These are phyloP conservation scores for Tragelaphus buxtoni DNA, from an alignment of 2,113 vertebrate genomes.

Conservation along the genomic window DNA sequence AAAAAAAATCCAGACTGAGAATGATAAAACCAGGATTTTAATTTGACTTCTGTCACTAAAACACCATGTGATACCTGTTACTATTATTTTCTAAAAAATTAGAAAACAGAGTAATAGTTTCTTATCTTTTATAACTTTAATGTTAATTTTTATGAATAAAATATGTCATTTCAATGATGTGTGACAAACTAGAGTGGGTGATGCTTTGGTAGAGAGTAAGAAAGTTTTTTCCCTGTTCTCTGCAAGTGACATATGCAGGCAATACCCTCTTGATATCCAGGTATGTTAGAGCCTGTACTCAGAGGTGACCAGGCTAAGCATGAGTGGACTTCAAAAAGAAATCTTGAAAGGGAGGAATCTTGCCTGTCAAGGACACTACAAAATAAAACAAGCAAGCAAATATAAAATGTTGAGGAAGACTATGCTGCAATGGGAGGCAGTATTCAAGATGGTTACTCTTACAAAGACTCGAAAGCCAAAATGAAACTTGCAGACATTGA, in stretches of 20 bases:
- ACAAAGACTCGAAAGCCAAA: neutral
- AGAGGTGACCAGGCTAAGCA: neutral
- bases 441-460: neutral
- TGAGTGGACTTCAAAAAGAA: neutral
- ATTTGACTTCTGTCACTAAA: neutral
- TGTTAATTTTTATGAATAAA: neutral
- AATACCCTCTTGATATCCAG: neutral
- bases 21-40: neutral
- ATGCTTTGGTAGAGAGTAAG: neutral
- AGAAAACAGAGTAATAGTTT: neutral
- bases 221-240: neutral
- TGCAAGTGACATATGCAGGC: neutral
- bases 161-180: neutral
- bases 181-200: neutral
- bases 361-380: neutral
- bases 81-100: neutral
- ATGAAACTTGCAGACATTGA: neutral
- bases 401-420: neutral
- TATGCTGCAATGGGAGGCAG: neutral
- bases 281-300: neutral
- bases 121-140: neutral
- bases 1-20: neutral
- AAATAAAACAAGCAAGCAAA: neutral
- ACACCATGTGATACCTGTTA: neutral
- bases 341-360: neutral